Conservation (phyloP, 1,140 invertebrate genomes). For the Cherax destructor region DNA sequence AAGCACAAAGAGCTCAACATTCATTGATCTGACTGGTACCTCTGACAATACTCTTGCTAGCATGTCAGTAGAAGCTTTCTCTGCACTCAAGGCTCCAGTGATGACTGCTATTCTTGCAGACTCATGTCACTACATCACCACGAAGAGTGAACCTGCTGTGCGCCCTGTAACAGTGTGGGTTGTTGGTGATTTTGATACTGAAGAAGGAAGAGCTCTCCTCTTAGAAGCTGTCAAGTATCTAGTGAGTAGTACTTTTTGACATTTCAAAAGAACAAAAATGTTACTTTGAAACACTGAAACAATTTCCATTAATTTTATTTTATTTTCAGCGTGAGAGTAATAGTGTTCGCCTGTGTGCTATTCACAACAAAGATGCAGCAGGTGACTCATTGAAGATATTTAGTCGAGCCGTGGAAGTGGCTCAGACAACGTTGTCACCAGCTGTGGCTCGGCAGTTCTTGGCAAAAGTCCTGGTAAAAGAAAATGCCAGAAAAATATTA, state of each 20-base stretch:
- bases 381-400: slow-evolving; percentile 55
- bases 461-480: slow-evolving; percentile 81
- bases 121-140: slow-evolving; percentile 66
- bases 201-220: slow-evolving; percentile 83
- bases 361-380: slow-evolving; percentile 71
- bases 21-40: slow-evolving; percentile 86
- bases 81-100: slow-evolving; percentile 79
- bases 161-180: slow-evolving; percentile 90
- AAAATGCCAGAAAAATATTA: slow-evolving; percentile 75
- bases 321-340: slow-evolving; percentile 73
- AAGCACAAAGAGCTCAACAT: slow-evolving; percentile 81
- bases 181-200: slow-evolving; percentile 86
- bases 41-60: slow-evolving; percentile 48
- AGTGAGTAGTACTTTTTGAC: slow-evolving; percentile 76
- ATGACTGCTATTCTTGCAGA: slow-evolving; percentile 83
- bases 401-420: slow-evolving; percentile 76
- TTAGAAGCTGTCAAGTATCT: slow-evolving; percentile 87
- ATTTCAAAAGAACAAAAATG: neutral
- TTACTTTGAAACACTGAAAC: neutral
- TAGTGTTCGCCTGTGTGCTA: slow-evolving; percentile 73
- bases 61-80: slow-evolving; percentile 74
- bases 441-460: slow-evolving; percentile 82
- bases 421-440: slow-evolving; percentile 78
- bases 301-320: neutral
- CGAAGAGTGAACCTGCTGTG: slow-evolving; percentile 60